A percentile compares a stretch with the other conserved stretches of the same genome.
phyloP scores from a whole-genome alignment of 2,113 vertebrate species.

The Prunella fulvescens region DNA sequence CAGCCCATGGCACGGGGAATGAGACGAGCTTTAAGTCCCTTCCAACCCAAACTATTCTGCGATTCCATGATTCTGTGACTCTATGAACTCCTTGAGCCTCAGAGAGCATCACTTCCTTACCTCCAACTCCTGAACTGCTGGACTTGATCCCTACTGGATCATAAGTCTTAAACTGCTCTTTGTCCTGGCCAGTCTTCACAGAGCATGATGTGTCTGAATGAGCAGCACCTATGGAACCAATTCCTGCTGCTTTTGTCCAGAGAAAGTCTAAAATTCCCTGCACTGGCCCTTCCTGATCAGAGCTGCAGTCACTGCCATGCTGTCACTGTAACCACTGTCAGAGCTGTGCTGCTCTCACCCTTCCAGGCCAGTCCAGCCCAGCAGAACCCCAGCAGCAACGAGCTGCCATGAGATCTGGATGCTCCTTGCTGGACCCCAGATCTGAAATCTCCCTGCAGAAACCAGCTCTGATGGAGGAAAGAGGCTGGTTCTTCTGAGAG shows the following conservation, averaged over 20 bases:
- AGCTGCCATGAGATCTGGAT: not conserved
- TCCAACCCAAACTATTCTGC: not conserved
- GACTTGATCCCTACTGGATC: not conserved
- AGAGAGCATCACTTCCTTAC: not conserved
- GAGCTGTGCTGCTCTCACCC: not conserved
- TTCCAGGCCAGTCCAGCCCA: not conserved
- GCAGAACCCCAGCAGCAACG: not conserved
- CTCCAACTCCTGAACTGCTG: not conserved
- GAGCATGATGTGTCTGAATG: rapidly evolving
- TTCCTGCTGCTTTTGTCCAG: not conserved
- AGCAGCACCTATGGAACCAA: not conserved
- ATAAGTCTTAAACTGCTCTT: not conserved
- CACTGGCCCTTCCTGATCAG: not conserved
- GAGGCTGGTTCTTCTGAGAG: not conserved
- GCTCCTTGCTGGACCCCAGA: not conserved
- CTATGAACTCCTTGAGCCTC: not conserved
- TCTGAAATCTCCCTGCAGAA: not conserved
- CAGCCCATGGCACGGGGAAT: not conserved
- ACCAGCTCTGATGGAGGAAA: not conserved
- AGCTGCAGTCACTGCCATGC: not conserved
- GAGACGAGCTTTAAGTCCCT: not conserved
- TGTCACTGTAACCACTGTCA: not conserved
- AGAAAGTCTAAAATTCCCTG: not conserved
- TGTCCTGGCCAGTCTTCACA: not conserved
- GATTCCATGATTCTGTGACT: not conserved